Evolutionary conservation across 1,140 invertebrate genomes (phyloP), one percentile per base, ranked within the genome.

Genomic region (Chelonus insularis): DNA sequence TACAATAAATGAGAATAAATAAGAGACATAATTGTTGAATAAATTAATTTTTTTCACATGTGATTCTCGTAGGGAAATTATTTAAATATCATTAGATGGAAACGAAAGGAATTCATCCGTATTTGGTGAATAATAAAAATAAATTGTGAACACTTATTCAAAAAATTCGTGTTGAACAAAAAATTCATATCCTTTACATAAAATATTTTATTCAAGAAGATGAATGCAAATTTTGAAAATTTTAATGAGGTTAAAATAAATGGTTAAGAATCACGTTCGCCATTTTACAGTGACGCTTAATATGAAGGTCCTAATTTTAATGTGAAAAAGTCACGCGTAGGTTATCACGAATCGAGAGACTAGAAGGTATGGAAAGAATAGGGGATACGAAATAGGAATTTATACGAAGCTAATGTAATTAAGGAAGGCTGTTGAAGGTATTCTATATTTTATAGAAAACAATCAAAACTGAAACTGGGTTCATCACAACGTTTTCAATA

Each of bases 261-360:
- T 32, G 55, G n/a, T 23, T 29, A 23, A 43, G 29, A 57, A 57
- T 57, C 55, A 57, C 55, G 39, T 45, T 57, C 18, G 6, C 12
- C 25, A 34, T 57, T 58, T 58, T 9, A 48, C 12, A 58, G 32
- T 47, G 29, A 58, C 56, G 25, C 29, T 58, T 58, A 58, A 58
- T 58, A 58, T 58, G 18, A 29, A 58, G 56, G 32, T 18, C 43
- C 48, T 32, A 58, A 58, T 58, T 47, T 58, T 58, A 58, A 58
- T 58, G 43, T 32, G 25, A 34, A 47, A 58, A 45, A 58, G 56
- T 58, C 56, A 58, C 56, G 56, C 56, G 43, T 50, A 8, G 14
- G 16, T 45, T 21, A 45, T 45, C 18, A 45, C 20, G 18, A 45
- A 45, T 45, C n/a, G n/a, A n/a, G n/a, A n/a, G n/a, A n/a, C n/a